Evolutionary conservation across 2,797 vertebrate species (phyloP), one percentile per base, ranked within the genome.

Genomic region (Myotis pilosus): DNA sequence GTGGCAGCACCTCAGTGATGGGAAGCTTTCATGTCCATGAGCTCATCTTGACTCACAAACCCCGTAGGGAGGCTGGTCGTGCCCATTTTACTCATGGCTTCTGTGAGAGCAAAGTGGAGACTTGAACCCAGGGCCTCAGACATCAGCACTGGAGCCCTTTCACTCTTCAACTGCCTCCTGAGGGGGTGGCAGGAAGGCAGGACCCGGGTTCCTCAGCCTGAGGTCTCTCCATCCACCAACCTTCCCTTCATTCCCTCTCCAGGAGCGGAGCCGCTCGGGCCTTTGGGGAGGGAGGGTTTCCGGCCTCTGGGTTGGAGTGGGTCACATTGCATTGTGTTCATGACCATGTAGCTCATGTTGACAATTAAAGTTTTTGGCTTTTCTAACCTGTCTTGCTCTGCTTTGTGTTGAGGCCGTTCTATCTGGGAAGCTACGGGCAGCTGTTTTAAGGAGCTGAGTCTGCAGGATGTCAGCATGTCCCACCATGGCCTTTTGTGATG

Each of bases 331-430:
- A 95, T 97, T 94, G 95, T 96, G 92, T 97, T 96, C 96, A 97
- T 76, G 91, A 94, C 78, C 96, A 94, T 95, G 96, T 97, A 97
- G 96, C 96, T 96, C 96, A 97, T 95, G 96, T 97, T 96, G 87
- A 96, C 96, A 92, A 97, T 97, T 96, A 97, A 97, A 97, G 96
- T 97, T 97, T 97, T 97, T 97, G 97, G 96, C 95, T 97, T 97
- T 97, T 97, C 96, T 97, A 97, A 91, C 51, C 36, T 49, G 96
- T 84, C 60, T 89, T 53, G 66, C 44, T 94, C 41, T 82, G 79
- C 60, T 91, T 86, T 68, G 30, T 91, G 44, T 49, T 1, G 47
- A 57, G 23, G 36, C 4, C 6, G 15, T 41, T 84, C 51, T 38
- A 0, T 38, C 41, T 23, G 76, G 72, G 41, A 66, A 38, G 53